A percentile compares a stretch with the other conserved stretches of the same genome.
Conservation (phyloP, 2,888 invertebrate species). For the Dioctria linearis region DNA sequence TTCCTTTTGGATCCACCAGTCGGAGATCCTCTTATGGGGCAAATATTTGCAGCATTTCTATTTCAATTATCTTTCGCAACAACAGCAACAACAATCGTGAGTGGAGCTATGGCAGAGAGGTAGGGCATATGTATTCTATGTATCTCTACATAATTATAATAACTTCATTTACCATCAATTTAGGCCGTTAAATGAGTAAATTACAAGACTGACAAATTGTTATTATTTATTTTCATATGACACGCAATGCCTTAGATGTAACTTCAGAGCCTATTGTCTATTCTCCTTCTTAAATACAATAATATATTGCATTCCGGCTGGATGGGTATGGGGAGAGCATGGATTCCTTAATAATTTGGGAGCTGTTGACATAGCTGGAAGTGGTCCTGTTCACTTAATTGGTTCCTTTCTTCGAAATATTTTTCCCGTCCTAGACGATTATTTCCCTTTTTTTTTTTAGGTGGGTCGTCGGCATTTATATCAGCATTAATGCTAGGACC, state of each 20-base stretch:
- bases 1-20: constrained; percentile 85
- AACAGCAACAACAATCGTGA: constrained; percentile 89
- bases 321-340: constrained; percentile 93
- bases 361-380: constrained; percentile 93
- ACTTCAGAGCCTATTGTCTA: constrained; percentile 91
- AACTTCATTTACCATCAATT: constrained; percentile 25
- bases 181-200: constrained; percentile 37
- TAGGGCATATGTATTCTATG: constrained; percentile 64
- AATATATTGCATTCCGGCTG: constrained; percentile 93
- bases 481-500: constrained; percentile 93
- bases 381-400: constrained; percentile 91
- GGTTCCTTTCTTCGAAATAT: constrained; percentile 72
- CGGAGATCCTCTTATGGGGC: constrained; percentile 85
- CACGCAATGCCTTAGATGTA: constrained; percentile 75
- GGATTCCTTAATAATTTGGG: constrained; percentile 89
- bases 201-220: constrained; percentile 22
- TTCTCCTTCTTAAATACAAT: constrained; percentile 91
- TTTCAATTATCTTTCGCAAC: constrained; percentile 94
- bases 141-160: constrained; percentile 45
- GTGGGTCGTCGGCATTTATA: constrained; percentile 84
- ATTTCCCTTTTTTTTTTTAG: constrained; percentile 65
- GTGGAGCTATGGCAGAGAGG: constrained; percentile 96
- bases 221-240: background rate
- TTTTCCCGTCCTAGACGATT: background rate
- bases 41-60: constrained; percentile 88